phyloP scores from a whole-genome alignment of 2,113 vertebrate genomes.

The Aegypius monachus region DNA sequence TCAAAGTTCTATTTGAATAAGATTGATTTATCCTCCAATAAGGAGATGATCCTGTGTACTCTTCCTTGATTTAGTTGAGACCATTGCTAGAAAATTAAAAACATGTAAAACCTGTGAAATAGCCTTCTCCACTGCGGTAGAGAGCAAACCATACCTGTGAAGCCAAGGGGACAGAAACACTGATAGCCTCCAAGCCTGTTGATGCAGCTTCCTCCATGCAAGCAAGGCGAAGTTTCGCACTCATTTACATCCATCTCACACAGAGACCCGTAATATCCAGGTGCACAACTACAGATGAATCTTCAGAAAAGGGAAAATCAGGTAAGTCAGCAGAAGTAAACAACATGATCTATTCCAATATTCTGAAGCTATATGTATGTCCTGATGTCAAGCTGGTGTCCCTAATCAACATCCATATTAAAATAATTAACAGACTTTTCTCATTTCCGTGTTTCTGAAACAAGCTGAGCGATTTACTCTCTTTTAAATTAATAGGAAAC shows the following conservation, averaged over 20 bases:
- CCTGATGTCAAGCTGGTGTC: background rate
- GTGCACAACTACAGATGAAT: slow-evolving; percentile 76
- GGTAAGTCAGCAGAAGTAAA: background rate
- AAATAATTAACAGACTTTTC: background rate
- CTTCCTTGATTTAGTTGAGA: background rate
- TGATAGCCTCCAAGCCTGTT: slow-evolving; percentile 75
- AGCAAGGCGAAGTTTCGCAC: slow-evolving; percentile 81
- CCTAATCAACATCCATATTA: background rate
- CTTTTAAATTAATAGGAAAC: background rate
- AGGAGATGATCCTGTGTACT: background rate
- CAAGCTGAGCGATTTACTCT: background rate
- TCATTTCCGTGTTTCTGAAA: background rate
- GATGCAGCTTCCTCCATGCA: slow-evolving; percentile 77
- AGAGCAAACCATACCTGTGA: slow-evolving; percentile 75
- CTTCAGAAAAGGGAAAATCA: slow-evolving; percentile 44
- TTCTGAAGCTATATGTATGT: background rate
- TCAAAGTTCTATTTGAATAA: background rate
- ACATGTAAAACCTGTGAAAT: background rate
- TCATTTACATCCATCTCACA: slow-evolving; percentile 83
- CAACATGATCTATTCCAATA: background rate
- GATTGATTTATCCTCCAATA: background rate
- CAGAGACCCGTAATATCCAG: slow-evolving; percentile 75
- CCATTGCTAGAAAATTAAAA: background rate
- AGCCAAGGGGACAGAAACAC: slow-evolving; percentile 78
- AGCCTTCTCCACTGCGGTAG: background rate